Evolutionary conservation across 2,113 vertebrate genomes (phyloP).

Genomic region (Macrotis lagotis): DNA sequence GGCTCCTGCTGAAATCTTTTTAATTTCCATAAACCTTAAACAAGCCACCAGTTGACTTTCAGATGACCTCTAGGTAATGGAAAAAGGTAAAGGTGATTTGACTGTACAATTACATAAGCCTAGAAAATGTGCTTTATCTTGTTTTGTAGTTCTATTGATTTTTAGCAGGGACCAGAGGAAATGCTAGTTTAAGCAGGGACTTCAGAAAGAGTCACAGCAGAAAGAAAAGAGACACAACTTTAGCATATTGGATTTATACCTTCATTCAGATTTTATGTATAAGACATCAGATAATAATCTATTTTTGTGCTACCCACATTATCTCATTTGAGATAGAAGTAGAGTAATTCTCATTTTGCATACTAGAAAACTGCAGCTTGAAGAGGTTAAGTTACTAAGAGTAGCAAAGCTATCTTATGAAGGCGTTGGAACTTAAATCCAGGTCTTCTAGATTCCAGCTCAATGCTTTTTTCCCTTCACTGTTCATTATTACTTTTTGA

Average conservation of each 20-base stretch:
- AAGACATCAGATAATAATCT: background rate
- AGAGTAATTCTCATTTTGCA: background rate
- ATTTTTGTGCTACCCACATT: background rate
- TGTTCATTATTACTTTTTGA: background rate
- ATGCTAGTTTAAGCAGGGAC: background rate
- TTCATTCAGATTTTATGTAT: background rate
- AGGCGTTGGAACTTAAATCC: background rate
- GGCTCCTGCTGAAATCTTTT: conserved; percentile 40
- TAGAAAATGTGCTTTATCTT: background rate
- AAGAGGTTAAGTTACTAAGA: background rate
- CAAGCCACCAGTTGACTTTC: conserved; percentile 35
- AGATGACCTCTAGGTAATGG: background rate
- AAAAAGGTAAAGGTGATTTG: background rate
- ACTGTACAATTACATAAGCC: background rate
- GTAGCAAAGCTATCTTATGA: background rate
- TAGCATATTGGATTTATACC: background rate
- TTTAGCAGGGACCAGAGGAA: background rate
- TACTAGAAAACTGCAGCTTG: background rate
- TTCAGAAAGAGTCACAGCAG: background rate
- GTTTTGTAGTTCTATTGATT: conserved; percentile 30
- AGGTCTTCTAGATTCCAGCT: background rate
- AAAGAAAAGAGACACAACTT: background rate
- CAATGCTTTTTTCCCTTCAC: background rate
- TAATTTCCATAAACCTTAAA: conserved; percentile 43
- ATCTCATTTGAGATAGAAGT: background rate